These are phyloP conservation scores for Turritopsis rubra DNA, from an alignment of 30 jellyfish, hydroid and myxozoan species.

Conservation along the genomic window DNA sequence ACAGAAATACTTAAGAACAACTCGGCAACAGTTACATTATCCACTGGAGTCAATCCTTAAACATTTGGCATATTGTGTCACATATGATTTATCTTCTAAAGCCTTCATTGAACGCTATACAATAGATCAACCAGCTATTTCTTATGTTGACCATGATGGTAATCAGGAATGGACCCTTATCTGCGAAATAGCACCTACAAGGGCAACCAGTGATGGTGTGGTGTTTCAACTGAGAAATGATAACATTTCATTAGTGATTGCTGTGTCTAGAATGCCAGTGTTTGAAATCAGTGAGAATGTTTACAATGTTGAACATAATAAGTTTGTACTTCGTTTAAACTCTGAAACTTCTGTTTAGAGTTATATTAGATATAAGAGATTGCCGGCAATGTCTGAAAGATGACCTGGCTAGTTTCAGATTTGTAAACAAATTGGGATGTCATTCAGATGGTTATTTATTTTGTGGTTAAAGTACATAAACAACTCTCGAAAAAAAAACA, in stretches of 20 bases:
- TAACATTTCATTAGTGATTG: slow-evolving; percentile 65
- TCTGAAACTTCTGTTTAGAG: slow-evolving; percentile 92
- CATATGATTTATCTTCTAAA: slow-evolving; percentile 82
- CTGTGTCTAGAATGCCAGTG: slow-evolving; percentile 78
- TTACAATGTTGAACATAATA: slow-evolving; percentile 57
- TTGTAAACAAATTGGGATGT: not conserved
- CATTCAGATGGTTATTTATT: not conserved
- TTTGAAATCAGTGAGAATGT: slow-evolving; percentile 67
- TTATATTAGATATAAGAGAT: not conserved
- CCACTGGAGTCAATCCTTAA: slow-evolving; percentile 85
- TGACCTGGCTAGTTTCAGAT: not conserved
- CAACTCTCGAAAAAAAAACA: not conserved
- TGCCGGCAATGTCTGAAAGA: not conserved
- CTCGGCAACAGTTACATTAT: slow-evolving; percentile 93
- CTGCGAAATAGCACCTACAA: slow-evolving; percentile 67
- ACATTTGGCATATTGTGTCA: slow-evolving; percentile 91
- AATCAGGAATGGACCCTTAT: slow-evolving; percentile 79
- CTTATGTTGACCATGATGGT: slow-evolving; percentile 59
- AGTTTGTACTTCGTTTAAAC: slow-evolving; percentile 73
- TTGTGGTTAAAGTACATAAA: not conserved
- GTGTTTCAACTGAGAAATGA: slow-evolving; percentile 62
- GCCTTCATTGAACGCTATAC: slow-evolving; percentile 89
- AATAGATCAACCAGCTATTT: slow-evolving; percentile 72
- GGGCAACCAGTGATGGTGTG: slow-evolving; percentile 70
- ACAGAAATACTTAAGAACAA: slow-evolving; percentile 89